Percentiles rank a stretch among this genome's conserved stretches.
Evolutionary conservation across 2,113 vertebrate genomes (phyloP).

Genomic region (Conger conger): DNA sequence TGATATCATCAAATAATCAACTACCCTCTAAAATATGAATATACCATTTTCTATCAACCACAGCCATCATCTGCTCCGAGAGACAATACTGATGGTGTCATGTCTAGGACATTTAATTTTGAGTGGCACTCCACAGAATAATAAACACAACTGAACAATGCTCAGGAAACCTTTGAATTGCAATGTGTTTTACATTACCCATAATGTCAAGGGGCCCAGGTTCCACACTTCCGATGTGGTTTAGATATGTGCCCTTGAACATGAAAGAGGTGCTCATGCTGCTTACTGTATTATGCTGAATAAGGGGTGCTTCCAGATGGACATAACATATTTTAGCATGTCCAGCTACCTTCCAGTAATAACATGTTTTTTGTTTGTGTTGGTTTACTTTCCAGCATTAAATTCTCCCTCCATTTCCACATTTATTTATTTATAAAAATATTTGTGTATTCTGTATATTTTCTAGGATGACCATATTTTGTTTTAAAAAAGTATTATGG

Average conservation of each 20-base stretch:
- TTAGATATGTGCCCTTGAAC: constrained; percentile 32
- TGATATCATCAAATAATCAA: background rate
- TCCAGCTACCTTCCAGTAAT: background rate
- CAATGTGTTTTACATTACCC: constrained; percentile 46
- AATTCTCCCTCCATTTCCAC: background rate
- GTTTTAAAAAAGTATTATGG: no score
- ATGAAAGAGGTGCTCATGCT: constrained; percentile 39
- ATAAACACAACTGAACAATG: constrained; percentile 25
- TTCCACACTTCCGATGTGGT: constrained; percentile 34
- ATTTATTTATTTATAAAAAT: no score
- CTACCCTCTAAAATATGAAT: background rate
- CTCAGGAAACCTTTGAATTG: constrained; percentile 31
- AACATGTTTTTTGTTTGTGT: constrained; percentile 2
- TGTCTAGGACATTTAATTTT: background rate
- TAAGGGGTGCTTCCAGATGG: constrained; percentile 30
- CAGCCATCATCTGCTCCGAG: background rate
- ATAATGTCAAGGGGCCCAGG: constrained; percentile 39
- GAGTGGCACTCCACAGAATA: constrained; percentile 29
- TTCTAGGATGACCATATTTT: no score
- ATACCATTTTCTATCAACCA: background rate
- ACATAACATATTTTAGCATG: constrained; percentile 4
- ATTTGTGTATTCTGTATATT: no score
- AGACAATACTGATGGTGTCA: background rate
- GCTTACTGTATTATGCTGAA: constrained; percentile 41
- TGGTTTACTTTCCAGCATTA: background rate